phyloP scores from a whole-genome alignment of 2,888 invertebrate genomes.

The Boloria euphrosyne region DNA sequence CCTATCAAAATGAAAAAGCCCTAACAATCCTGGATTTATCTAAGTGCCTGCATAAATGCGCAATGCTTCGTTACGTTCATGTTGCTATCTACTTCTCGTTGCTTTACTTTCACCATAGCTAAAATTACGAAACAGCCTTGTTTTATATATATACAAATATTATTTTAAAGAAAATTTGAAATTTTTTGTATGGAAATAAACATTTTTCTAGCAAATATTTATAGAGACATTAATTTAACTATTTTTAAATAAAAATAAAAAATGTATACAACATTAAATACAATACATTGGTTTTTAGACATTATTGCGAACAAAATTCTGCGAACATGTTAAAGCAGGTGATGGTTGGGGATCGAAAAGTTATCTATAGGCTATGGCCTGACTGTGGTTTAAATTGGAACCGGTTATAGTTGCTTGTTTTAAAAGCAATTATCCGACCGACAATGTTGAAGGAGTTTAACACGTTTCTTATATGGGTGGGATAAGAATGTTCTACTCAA shows the following conservation, averaged over 20 bases:
- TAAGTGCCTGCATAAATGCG: conserved; percentile 62
- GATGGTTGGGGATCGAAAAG: not conserved
- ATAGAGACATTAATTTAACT: no score
- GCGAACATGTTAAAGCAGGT: not conserved
- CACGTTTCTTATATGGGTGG: conserved; percentile 34
- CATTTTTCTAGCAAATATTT: no score
- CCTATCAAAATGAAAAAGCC: conserved; percentile 39
- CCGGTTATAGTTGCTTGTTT: conserved; percentile 50
- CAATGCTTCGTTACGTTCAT: conserved; percentile 49
- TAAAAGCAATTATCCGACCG: conserved; percentile 44
- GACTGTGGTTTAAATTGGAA: conserved; percentile 50
- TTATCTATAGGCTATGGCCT: conserved; percentile 35
- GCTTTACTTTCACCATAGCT: conserved; percentile 30
- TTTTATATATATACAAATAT: not conserved
- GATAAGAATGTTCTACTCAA: conserved; percentile 27
- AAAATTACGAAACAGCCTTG: conserved; percentile 12
- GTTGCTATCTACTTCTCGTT: conserved; percentile 46
- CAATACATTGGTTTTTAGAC: no score
- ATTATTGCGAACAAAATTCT: not conserved
- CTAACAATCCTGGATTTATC: conserved; percentile 53
- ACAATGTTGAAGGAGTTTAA: conserved; percentile 33
- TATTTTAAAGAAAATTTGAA: not conserved
- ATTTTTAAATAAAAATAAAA: no score
- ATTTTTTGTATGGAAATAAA: no score
- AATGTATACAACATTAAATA: no score